Conservation (phyloP, 1,140 invertebrate species). For the Hermatobates lingyangjiaoensis region DNA sequence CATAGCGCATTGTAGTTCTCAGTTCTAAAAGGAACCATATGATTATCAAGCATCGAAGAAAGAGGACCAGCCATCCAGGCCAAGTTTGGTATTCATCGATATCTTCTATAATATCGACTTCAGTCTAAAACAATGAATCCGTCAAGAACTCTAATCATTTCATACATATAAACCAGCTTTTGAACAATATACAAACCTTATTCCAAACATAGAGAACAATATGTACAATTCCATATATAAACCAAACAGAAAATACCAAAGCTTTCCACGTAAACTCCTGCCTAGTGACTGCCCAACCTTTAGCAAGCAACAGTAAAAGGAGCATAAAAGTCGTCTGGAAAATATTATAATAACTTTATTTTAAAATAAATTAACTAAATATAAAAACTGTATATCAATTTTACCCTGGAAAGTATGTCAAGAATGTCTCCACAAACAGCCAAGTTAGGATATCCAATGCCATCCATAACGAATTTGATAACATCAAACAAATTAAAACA, state of each 20-base stretch:
- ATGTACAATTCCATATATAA: slow-evolving; percentile 76
- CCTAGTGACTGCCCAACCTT: slow-evolving; percentile 90
- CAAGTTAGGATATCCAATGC: slow-evolving; percentile 59
- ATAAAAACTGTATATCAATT: background rate
- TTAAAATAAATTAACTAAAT: background rate
- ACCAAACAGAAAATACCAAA: slow-evolving; percentile 76
- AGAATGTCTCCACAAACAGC: slow-evolving; percentile 75
- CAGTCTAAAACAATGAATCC: slow-evolving; percentile 50
- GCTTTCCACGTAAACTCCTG: slow-evolving; percentile 69
- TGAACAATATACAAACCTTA: no score
- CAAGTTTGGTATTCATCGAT: slow-evolving; percentile 93
- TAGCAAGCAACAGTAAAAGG: slow-evolving; percentile 76
- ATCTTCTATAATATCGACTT: slow-evolving; percentile 88
- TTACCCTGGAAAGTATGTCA: slow-evolving; percentile 72
- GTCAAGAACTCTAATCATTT: background rate
- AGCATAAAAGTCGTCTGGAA: slow-evolving; percentile 84
- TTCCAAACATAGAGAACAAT: slow-evolving; percentile 89
- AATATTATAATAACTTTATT: slow-evolving; percentile 14
- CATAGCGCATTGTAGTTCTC: slow-evolving; percentile 77
- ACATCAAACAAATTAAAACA: slow-evolving; percentile 75
- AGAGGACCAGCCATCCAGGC: slow-evolving; percentile 83
- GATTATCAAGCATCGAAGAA: slow-evolving; percentile 75
- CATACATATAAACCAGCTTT: no score
- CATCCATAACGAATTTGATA: slow-evolving; percentile 75
- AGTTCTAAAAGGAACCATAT: slow-evolving; percentile 86